phyloP scores from a whole-genome alignment of 1,140 invertebrate genomes.

The Bicyclus anynana region DNA sequence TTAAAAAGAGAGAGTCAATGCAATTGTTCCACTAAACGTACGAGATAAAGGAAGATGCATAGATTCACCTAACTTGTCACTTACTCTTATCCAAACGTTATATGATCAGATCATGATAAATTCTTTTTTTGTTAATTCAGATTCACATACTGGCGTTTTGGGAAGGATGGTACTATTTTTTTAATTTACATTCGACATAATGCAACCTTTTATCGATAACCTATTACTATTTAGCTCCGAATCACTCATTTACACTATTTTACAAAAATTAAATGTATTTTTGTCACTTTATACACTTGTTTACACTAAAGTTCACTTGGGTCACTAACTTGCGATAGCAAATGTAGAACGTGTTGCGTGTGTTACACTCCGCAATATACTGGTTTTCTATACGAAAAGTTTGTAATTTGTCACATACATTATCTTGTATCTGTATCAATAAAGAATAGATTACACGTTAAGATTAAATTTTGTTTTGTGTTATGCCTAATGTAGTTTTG shows the following conservation, averaged over 20 bases:
- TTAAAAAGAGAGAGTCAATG: too few relatives aligned
- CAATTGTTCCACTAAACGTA: too few relatives aligned
- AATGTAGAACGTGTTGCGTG: slow-evolving; percentile 13
- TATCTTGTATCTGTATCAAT: slow-evolving; percentile 29
- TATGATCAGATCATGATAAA: too few relatives aligned
- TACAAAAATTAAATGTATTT: background rate
- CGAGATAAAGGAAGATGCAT: background rate
- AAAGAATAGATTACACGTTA: slow-evolving; percentile 16
- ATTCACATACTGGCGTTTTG: too few relatives aligned
- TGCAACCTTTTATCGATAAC: slow-evolving; percentile 5
- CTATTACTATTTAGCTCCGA: background rate
- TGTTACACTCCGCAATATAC: slow-evolving; percentile 26
- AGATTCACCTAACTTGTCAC: background rate
- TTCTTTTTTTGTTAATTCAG: too few relatives aligned
- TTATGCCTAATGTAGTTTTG: slow-evolving; percentile 7
- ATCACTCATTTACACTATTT: slow-evolving; percentile 8
- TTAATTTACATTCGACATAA: slow-evolving; percentile 4
- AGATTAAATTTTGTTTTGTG: background rate
- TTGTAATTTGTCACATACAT: slow-evolving; percentile 37
- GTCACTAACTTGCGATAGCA: background rate
- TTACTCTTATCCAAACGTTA: too few relatives aligned
- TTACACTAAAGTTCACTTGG: slow-evolving; percentile 11
- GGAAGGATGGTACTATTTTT: too few relatives aligned
- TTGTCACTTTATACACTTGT: background rate
- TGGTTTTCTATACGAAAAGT: slow-evolving; percentile 30